A percentile compares a stretch with the other conserved stretches of the same genome.
Evolutionary conservation across 2,888 invertebrate genomes (phyloP).

Genomic region (Hirtodrosophila confusa): DNA sequence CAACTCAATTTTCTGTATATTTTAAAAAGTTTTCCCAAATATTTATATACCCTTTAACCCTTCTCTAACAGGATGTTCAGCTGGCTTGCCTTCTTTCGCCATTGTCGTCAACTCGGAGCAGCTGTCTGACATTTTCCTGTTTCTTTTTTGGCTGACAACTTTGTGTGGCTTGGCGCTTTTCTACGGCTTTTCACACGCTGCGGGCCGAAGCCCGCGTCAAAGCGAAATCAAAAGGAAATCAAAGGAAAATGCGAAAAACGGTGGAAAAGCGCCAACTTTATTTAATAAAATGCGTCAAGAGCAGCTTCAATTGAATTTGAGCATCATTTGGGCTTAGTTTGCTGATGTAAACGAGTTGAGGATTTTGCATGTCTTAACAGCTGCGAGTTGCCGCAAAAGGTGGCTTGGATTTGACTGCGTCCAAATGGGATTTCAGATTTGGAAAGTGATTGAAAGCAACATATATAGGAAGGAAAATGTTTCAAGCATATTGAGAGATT

Average conservation of each 20-base stretch:
- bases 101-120: conserved; percentile 1
- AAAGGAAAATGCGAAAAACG: conserved; percentile 19
- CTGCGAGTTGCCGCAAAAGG: conserved; percentile 9
- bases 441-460: neutral
- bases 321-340: conserved; percentile 30
- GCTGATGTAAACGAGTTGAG: conserved; percentile 24
- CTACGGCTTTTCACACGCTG: conserved; percentile 20
- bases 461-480: too few species aligned
- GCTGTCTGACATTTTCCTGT: conserved; percentile 7
- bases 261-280: conserved; percentile 24
- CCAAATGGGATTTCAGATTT: conserved; percentile 1
- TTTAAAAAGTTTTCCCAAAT: too few species aligned
- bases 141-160: conserved; percentile 6
- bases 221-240: conserved; percentile 34
- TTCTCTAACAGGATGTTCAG: neutral
- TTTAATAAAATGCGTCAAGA: conserved; percentile 46
- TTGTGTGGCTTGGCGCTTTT: conserved; percentile 7
- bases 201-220: conserved; percentile 1
- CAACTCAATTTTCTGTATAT: too few species aligned
- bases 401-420: conserved; percentile 12
- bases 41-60: conserved; percentile 10
- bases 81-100: neutral
- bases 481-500: too few species aligned
- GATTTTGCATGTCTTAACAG: conserved; percentile 21
- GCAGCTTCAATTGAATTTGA: conserved; percentile 34